Evolutionary conservation across 1,140 invertebrate species (phyloP), one percentile per base, ranked within the genome.

Genomic region (Habropoda laboriosa): DNA sequence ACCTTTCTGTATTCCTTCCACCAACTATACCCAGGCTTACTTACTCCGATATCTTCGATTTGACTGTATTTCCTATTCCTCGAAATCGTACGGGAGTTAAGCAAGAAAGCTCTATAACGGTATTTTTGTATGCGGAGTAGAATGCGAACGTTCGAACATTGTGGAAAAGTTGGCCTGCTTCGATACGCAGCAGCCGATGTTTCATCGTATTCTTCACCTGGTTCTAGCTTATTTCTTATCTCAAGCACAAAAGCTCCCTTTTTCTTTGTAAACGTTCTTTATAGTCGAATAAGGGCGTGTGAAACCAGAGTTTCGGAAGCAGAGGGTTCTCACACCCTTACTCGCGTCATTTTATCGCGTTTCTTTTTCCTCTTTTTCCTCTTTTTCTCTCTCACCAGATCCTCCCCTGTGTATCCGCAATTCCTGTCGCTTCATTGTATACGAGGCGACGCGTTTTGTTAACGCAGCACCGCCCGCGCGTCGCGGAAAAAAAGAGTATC

Each of bases 21-120:
- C 47, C 16, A 21, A 49, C 16, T n/a, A n/a, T n/a, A n/a, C n/a
- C n/a, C n/a, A n/a, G n/a, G n/a, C n/a, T n/a, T 66, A 30, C 30
- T 66, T 66, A 32, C 13, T 55, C 21, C 53, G 53, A n/a, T 55
- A 55, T 55, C 53, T 47, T n/a, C 63, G 63, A 47, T 47, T 66
- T 66, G n/a, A 66, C n/a, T n/a, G 10, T 2, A 32, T 13, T 3
- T 47, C 16, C 42, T n/a, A 32, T 47, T 66, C 8, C 42, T 10
- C 12, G 63, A 27, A 47, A 30, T 47, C 18, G 63, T 42, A 1
- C 1, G 2, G 8, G 21, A 24, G 13, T 42, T 24, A 32, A 32
- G 8, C 18, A 47, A 47, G 27, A n/a, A 32, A 66, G 3, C 24
- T 1, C 32, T 18, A 18, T 60, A 13, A 12, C 32, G 3, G 63